phyloP scores from a whole-genome alignment of 2,888 invertebrate genomes.

The Nephrotoma guestfalica region DNA sequence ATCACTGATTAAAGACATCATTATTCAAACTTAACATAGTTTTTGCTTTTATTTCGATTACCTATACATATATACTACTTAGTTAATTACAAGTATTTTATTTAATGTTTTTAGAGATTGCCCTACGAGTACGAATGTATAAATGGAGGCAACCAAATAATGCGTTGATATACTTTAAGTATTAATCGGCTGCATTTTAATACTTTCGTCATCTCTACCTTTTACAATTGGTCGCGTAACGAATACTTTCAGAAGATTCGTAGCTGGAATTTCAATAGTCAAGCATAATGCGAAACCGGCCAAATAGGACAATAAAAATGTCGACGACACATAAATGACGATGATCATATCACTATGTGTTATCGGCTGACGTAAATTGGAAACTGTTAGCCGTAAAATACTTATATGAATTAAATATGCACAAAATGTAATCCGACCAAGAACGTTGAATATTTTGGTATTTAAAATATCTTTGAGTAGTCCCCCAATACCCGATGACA shows the following conservation, averaged over 20 bases:
- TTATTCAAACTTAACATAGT: too few species aligned
- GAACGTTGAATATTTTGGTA: background rate
- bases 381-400: slow-evolving; percentile 1
- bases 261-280: slow-evolving; percentile 2
- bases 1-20: too few species aligned
- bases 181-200: background rate
- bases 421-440: slow-evolving; percentile 8
- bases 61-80: too few species aligned
- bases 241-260: background rate
- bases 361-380: slow-evolving; percentile 5
- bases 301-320: slow-evolving; percentile 2
- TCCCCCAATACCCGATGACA: slow-evolving; percentile 6
- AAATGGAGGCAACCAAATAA: too few species aligned
- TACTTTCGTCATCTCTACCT: background rate
- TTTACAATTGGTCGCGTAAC: background rate
- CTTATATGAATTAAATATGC: slow-evolving; percentile 7
- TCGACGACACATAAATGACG: background rate
- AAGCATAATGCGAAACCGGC: slow-evolving; percentile 1
- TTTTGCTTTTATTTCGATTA: too few species aligned
- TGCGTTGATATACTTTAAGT: background rate
- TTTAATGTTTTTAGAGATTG: too few species aligned
- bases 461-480: background rate
- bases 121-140: too few species aligned
- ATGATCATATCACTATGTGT: background rate
- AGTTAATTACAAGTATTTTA: too few species aligned